phyloP scores from a whole-genome alignment of 2,888 invertebrate genomes.

The Tillus elongatus region DNA sequence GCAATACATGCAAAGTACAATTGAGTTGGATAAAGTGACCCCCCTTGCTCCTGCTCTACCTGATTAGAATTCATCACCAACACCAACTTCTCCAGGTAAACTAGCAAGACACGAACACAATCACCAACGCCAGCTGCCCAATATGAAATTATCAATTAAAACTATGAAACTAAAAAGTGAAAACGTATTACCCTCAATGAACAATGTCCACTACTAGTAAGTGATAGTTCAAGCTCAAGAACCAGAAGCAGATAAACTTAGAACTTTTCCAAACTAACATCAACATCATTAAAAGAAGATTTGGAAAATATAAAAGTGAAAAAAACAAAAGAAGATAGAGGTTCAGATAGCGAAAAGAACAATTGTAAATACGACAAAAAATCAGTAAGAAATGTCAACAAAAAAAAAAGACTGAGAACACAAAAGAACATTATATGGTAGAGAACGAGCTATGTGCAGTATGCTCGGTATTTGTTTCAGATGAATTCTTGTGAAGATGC shows the following conservation, averaged over 20 bases:
- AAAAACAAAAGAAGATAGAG: conserved; percentile 1
- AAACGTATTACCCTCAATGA: neutral
- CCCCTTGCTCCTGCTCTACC: too few relatives aligned
- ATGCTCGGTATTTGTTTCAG: neutral
- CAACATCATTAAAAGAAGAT: neutral
- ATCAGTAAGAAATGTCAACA: conserved; percentile 1
- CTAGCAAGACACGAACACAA: too few relatives aligned
- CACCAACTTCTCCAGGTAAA: too few relatives aligned
- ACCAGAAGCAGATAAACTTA: conserved; percentile 2
- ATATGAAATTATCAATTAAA: too few relatives aligned
- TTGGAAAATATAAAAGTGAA: too few relatives aligned
- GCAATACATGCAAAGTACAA: too few relatives aligned
- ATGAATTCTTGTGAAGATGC: conserved; percentile 1
- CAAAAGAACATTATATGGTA: neutral
- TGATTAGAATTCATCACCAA: too few relatives aligned
- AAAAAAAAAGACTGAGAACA: neutral
- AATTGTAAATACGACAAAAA: neutral
- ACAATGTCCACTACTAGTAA: conserved; percentile 2
- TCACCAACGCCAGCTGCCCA: too few relatives aligned
- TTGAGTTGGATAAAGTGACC: too few relatives aligned
- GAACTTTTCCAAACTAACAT: neutral
- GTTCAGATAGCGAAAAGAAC: neutral
- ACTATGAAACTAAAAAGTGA: conserved; percentile 3
- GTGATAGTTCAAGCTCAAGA: neutral
- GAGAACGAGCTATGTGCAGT: neutral